Evolutionary conservation across 2,888 invertebrate genomes (phyloP).

Genomic region (Callyntrura guangdongensis): DNA sequence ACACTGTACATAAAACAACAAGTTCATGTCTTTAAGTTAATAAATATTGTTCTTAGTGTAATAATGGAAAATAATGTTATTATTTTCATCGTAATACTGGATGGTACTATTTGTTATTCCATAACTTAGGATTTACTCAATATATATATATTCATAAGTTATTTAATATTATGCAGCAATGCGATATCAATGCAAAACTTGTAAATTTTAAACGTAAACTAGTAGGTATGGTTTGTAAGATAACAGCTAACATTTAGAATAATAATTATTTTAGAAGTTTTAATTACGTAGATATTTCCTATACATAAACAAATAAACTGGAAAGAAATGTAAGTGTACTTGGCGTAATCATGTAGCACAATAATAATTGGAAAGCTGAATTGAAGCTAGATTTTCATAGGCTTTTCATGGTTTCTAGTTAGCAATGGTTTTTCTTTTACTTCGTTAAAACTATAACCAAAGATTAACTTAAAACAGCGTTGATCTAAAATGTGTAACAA

Average conservation of each 20-base stretch:
- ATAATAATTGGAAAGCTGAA: no score
- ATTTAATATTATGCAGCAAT: slow-evolving; percentile 49
- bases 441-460: neutral
- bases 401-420: neutral
- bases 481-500: no score
- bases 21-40: neutral
- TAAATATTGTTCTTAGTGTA: neutral
- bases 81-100: neutral
- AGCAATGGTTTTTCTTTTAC: neutral
- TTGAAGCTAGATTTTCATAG: no score
- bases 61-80: neutral
- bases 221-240: neutral
- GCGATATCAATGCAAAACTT: slow-evolving; percentile 76
- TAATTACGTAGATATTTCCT: neutral
- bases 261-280: neutral
- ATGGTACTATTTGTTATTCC: slow-evolving; percentile 44
- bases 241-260: neutral
- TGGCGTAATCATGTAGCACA: neutral
- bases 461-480: neutral
- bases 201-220: slow-evolving; percentile 9
- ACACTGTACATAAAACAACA: neutral
- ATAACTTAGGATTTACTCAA: neutral
- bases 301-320: neutral
- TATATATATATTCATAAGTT: slow-evolving; percentile 6
- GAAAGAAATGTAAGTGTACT: neutral